phyloP scores from a whole-genome alignment of 2,888 invertebrate species.

The Thecophora atra region DNA sequence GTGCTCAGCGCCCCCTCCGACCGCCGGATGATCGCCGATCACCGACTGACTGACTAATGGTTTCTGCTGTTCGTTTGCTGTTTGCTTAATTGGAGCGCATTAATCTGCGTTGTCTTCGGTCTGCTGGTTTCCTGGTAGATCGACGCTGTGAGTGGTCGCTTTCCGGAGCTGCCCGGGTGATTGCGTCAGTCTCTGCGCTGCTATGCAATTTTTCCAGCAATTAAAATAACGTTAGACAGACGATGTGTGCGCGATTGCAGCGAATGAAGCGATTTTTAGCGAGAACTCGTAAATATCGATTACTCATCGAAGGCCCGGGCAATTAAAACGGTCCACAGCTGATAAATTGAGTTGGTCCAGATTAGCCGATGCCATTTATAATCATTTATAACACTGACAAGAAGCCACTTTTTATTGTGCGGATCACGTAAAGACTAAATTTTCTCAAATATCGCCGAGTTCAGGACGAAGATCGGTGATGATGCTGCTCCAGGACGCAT shows the following conservation, averaged over 20 bases:
- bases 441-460: no score
- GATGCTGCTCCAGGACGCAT: no score
- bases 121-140: slow-evolving; percentile 8
- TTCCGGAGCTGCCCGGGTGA: background rate
- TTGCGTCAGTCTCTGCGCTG: background rate
- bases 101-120: slow-evolving; percentile 33
- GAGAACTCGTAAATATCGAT: background rate
- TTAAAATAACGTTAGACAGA: slow-evolving; percentile 36
- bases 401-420: background rate
- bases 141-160: background rate
- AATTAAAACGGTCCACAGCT: slow-evolving; percentile 12
- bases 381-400: background rate
- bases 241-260: slow-evolving; percentile 1
- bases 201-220: slow-evolving; percentile 30
- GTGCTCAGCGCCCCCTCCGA: background rate
- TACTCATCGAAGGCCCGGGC: background rate
- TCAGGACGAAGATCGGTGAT: no score
- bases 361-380: background rate
- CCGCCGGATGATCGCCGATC: background rate
- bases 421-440: no score
- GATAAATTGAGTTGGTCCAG: background rate
- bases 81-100: slow-evolving; percentile 36
- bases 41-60: slow-evolving; percentile 29
- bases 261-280: slow-evolving; percentile 28
- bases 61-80: slow-evolving; percentile 30